These are phyloP conservation scores for Syngnathus floridae DNA, from an alignment of 2,113 vertebrate genomes.

Conservation along the genomic window DNA sequence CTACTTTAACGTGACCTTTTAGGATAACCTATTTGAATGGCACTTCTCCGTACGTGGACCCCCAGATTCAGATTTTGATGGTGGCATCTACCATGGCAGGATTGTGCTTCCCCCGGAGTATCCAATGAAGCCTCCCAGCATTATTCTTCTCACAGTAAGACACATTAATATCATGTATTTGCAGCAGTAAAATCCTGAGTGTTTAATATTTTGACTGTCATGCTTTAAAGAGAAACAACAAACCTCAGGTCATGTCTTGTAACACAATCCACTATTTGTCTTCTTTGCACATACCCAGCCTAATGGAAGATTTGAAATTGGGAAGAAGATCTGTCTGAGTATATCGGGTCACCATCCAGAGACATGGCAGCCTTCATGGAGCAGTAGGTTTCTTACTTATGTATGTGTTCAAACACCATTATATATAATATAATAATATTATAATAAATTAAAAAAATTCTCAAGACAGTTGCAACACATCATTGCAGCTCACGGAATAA, in stretches of 20 bases:
- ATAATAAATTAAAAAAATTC: too few species aligned
- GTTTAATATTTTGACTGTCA: slow-evolving; percentile 2
- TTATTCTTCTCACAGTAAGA: slow-evolving; percentile 93
- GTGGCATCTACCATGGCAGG: slow-evolving; percentile 92
- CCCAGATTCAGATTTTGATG: slow-evolving; percentile 95
- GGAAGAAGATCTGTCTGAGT: slow-evolving; percentile 98
- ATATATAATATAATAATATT: too few species aligned
- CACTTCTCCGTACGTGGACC: slow-evolving; percentile 97
- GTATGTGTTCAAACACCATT: not conserved
- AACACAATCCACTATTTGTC: not conserved
- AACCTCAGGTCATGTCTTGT: not conserved
- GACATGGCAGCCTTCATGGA: slow-evolving; percentile 99
- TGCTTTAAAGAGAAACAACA: not conserved
- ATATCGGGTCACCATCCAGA: slow-evolving; percentile 98
- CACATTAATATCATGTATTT: not conserved
- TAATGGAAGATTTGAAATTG: slow-evolving; percentile 96
- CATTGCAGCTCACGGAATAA: too few species aligned
- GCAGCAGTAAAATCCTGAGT: slow-evolving; percentile 11
- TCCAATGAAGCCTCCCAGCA: slow-evolving; percentile 98
- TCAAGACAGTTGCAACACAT: too few species aligned
- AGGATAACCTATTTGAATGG: slow-evolving; percentile 99
- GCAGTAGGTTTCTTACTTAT: slow-evolving; percentile 78
- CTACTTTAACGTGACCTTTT: slow-evolving; percentile 21
- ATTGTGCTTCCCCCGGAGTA: slow-evolving; percentile 96
- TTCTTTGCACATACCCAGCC: slow-evolving; percentile 66